These are phyloP conservation scores for Sebastes ruberrimus DNA, from an alignment of 2,797 vertebrate genomes.

Conservation along the genomic window DNA sequence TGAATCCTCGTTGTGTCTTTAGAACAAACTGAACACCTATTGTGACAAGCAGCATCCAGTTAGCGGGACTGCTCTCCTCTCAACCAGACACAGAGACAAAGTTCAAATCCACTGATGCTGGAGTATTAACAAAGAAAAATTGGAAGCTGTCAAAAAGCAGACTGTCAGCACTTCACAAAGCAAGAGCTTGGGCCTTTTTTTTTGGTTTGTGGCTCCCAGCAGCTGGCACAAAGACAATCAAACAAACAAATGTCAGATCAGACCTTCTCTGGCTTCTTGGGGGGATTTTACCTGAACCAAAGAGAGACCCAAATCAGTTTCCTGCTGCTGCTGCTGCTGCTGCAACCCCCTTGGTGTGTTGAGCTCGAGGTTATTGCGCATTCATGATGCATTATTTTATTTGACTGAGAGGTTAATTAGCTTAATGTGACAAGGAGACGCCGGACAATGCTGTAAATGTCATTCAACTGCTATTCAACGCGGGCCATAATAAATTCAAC, in stretches of 20 bases:
- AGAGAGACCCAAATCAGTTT: constrained; percentile 9
- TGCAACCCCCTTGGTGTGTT: not conserved
- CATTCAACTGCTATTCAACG: constrained; percentile 56
- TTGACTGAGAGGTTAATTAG: constrained; percentile 69
- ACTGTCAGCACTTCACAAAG: constrained; percentile 37
- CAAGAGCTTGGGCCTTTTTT: not conserved
- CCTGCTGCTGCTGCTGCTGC: constrained; percentile 12
- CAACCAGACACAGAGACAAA: not conserved
- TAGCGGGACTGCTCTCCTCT: not conserved
- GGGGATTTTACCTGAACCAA: constrained; percentile 29
- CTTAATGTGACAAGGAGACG: constrained; percentile 63
- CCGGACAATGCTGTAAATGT: constrained; percentile 66
- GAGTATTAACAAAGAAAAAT: constrained; percentile 41
- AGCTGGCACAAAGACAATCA: constrained; percentile 44
- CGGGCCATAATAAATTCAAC: constrained; percentile 54
- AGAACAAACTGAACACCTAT: not conserved
- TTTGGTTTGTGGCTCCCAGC: constrained; percentile 2
- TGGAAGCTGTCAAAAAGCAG: constrained; percentile 37
- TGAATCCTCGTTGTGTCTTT: not conserved
- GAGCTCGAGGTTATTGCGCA: constrained; percentile 38
- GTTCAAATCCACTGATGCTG: constrained; percentile 37
- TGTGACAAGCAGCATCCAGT: constrained; percentile 1
- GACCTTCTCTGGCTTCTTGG: constrained; percentile 9
- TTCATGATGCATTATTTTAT: constrained; percentile 57
- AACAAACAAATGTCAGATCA: constrained; percentile 47